Evolutionary conservation across 2,888 invertebrate genomes (phyloP), one percentile per base, ranked within the genome.

Genomic region (Drosophila prostipennis): DNA sequence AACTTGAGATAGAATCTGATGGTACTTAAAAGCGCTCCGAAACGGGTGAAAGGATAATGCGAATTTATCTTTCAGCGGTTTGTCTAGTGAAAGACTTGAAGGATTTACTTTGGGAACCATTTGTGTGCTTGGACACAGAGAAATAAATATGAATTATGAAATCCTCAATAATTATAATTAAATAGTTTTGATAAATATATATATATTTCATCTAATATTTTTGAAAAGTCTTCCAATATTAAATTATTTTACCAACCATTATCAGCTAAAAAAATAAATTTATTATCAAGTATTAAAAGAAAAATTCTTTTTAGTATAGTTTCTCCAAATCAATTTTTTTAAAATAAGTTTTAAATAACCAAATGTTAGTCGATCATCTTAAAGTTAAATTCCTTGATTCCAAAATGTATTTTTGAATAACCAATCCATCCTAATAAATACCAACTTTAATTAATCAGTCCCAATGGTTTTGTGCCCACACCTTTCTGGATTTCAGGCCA

Each of bases 1-100:
- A 43, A 58, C 58, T 58, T 59, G 46, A 55, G 46, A 8, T 14
- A 48, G 34, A 16, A 39, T 52, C 48, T 55, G 73, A 64, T 72
- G 65, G 46, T 39, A 40, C 43, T 58, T 40, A 39, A 55, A 36
- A 45, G n/a, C 54, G 29, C 40, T 58, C 23, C 29, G 39, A 68
- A 45, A 42, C 23, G 13, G 57, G 11, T 14, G 23, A 49, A 39
- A 37, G 23, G 23, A 32, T 69, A 48, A 53, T 36, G 14, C 6
- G 29, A 37, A 39, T 10, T 32, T n/a, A 49, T 36, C 34, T 14
- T 14, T 8, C 2, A 10, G 14, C 26, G 13, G 43, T 43, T 26
- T 45, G n/a, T 34, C 3, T 32, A 7, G 3, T 37, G 4, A 13
- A 26, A 6, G 19, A 42, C 10, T 37, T 2, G 5, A 8, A 7